Conservation (phyloP, 2,888 invertebrate genomes). For the Trachelus tabidus region DNA sequence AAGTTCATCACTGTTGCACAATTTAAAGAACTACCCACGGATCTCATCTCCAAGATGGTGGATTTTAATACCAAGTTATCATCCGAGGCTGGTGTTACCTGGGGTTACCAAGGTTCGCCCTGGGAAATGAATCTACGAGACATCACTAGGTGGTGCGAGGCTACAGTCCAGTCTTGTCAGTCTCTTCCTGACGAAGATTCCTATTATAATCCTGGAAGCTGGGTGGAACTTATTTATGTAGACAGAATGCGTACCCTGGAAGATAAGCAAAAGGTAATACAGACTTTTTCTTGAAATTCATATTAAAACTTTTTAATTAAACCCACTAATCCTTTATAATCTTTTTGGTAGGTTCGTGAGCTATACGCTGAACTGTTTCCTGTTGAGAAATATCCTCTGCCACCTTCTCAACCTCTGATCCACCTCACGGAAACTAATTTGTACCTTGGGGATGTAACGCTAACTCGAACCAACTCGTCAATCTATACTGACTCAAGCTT, state of each 20-base stretch:
- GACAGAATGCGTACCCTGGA: slow-evolving; percentile 85
- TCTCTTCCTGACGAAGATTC: slow-evolving; percentile 1
- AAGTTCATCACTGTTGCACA: slow-evolving; percentile 75
- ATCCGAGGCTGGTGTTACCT: slow-evolving; percentile 73
- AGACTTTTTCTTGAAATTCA: background rate
- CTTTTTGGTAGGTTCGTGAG: slow-evolving; percentile 49
- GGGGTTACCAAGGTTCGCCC: slow-evolving; percentile 88
- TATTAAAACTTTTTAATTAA: slow-evolving; percentile 5
- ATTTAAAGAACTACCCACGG: slow-evolving; percentile 72
- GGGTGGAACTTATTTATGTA: slow-evolving; percentile 84
- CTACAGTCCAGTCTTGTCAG: slow-evolving; percentile 66
- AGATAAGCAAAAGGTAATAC: slow-evolving; percentile 81
- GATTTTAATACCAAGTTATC: slow-evolving; percentile 80
- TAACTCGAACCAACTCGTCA: slow-evolving; percentile 64
- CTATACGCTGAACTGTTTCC: slow-evolving; percentile 67
- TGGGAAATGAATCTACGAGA: slow-evolving; percentile 99
- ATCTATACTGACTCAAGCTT: slow-evolving; percentile 63
- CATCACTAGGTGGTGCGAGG: slow-evolving; percentile 92
- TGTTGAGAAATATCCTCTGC: slow-evolving; percentile 66
- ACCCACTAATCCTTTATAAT: background rate
- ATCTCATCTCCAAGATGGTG: slow-evolving; percentile 79
- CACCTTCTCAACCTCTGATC: slow-evolving; percentile 68
- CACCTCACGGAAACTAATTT: slow-evolving; percentile 72
- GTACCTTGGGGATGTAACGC: slow-evolving; percentile 75
- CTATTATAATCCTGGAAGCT: slow-evolving; percentile 69